Evolutionary conservation across 2,888 invertebrate species (phyloP), one percentile per base, ranked within the genome.

Genomic region (Drosophila nigritarsus): DNA sequence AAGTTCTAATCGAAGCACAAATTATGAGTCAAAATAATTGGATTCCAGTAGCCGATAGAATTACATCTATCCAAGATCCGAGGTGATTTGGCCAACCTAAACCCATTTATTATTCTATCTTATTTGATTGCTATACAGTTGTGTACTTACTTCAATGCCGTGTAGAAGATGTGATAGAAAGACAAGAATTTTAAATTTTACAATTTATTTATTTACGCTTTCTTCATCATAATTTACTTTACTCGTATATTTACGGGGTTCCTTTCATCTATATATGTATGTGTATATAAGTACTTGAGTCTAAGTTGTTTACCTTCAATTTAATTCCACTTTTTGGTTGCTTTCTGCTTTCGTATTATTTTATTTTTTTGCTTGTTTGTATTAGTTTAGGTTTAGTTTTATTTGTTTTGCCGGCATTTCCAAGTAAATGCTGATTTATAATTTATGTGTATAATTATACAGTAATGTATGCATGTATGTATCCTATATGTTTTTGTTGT

Each of bases 281-380:
- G 64, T 78, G 48, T 70, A 76, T 78, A 77, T 80, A 82, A 73
- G 80, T 82, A 83, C 80, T 87, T 81, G 86, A 86, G 87, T 87
- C 87, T 89, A 89, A 79, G 78, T 82, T 87, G 69, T 75, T 87
- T 78, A 67, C 69, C 36, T 72, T 80, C 64, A 73, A 74, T 63
- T 77, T 75, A 81, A 81, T 77, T 83, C 69, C 83, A 78, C 82
- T 80, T 80, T 81, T 74, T 79, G 69, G 75, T 81, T 74, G 59
- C 29, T 82, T 45, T 76, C 51, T 59, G 71, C 75, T 51, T 70
- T 62, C 34, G 55, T 60, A 65, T 62, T 55, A 27, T 48, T 60
- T 61, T 42, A 49, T 61, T 42, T 54, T 53, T 48, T 65, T 78
- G 20, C 45, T 24, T 20, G 45, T 50, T 64, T 75, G n/a, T 27